Evolutionary conservation across 2,888 invertebrate genomes (phyloP), one percentile per base, ranked within the genome.

Genomic region (Drosophila mulleri): DNA sequence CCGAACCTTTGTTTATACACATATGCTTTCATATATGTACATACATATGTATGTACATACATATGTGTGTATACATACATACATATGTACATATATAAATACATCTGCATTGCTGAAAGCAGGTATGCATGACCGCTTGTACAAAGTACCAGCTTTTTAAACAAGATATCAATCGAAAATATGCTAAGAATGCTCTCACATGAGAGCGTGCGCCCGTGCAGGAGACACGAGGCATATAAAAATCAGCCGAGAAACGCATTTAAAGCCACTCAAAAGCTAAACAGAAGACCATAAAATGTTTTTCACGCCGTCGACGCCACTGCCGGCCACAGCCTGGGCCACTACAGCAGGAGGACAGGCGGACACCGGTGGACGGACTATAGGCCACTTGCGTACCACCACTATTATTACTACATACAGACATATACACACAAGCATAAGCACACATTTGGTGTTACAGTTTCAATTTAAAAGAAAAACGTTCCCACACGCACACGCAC

Each of bases 401-500:
- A 56, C 48, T 18, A 65, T 45, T 50, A 44, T 39, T 32, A 64
- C 50, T 42, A 32, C n/a, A 32, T 41, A 41, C 58, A 32, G 29
- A 41, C 58, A 53, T 39, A 45, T 41, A 45, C 35, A 39, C 35
- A 58, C 48, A 48, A 14, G 72, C 54, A 47, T 42, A 56, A 23
- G 32, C 42, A 58, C 53, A 47, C 26, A 66, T 67, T 81, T 78
- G 56, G 75, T 81, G 87, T 87, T 83, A 82, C 83, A 87, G 76
- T 83, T 83, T 87, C 85, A 87, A 87, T 83, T 83, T 76, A 76
- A 87, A 76, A 70, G 69, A 82, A 84, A 83, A 84, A 83, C 54
- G 62, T 81, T 83, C 77, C 64, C 82, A 84, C 78, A 83, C 86
- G 60, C 53, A 53, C 61, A 42, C 42, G 18, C 11, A 70, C 18